Evolutionary conservation across 1,140 invertebrate species (phyloP).

Genomic region (Drosophila quadrilineata): DNA sequence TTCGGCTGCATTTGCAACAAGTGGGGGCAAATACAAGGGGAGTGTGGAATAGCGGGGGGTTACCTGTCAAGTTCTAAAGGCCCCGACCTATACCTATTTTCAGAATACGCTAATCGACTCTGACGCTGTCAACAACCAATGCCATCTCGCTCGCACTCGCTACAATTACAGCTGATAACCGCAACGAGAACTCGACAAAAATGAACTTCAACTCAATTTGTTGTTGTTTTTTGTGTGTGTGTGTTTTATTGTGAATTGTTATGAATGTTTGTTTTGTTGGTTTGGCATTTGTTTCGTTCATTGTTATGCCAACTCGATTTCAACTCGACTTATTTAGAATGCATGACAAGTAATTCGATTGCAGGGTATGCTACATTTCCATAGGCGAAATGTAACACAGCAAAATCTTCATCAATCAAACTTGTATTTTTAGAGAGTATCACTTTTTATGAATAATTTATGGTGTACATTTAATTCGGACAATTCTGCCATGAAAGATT

Average conservation of each 20-base stretch:
- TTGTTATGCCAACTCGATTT: too few relatives aligned
- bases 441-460: neutral
- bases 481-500: too few relatives aligned
- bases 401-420: neutral
- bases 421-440: neutral
- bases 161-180: slow-evolving; percentile 19
- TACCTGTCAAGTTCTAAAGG: neutral
- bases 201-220: slow-evolving; percentile 4
- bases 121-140: neutral
- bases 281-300: neutral
- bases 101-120: slow-evolving; percentile 11
- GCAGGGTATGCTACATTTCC: too few relatives aligned
- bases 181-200: slow-evolving; percentile 1
- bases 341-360: neutral
- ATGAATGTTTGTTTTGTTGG: slow-evolving; percentile 16
- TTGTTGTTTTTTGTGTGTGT: slow-evolving; percentile 16
- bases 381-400: neutral
- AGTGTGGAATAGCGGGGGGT: neutral
- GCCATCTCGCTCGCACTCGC: neutral
- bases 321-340: too few relatives aligned
- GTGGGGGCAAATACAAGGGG: too few relatives aligned
- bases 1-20: too few relatives aligned
- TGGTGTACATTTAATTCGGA: too few relatives aligned
- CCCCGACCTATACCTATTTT: neutral
- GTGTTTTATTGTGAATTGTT: slow-evolving; percentile 10